Evolutionary conservation across 2,113 vertebrate genomes (phyloP).

Genomic region (Rhagologus leucostigma): DNA sequence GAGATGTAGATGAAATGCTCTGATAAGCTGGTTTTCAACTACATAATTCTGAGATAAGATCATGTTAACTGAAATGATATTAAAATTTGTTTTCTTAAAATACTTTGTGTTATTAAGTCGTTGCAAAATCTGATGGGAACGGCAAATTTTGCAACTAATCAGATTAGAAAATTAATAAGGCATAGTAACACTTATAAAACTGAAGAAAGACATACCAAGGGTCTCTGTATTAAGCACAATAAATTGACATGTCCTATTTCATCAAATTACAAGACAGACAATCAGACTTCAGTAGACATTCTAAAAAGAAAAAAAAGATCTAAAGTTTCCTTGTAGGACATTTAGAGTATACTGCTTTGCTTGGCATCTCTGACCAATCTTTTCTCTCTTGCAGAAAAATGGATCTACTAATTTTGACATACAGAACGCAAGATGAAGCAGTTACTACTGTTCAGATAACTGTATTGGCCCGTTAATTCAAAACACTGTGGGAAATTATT

Average conservation of each 20-base stretch:
- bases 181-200: not conserved
- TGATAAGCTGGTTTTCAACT: not conserved
- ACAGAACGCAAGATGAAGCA: constrained; percentile 11
- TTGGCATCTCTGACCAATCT: constrained; percentile 13
- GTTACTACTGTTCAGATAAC: not conserved
- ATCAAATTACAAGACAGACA: not conserved
- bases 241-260: not conserved
- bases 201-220: not conserved
- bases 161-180: not conserved
- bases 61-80: not conserved
- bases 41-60: not conserved
- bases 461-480: constrained; percentile 11
- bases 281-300: not conserved
- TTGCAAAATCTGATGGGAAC: not conserved
- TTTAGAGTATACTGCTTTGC: not conserved
- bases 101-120: not conserved
- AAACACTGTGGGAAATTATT: not conserved
- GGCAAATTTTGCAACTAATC: not conserved
- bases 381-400: constrained; percentile 73
- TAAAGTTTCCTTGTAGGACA: not conserved
- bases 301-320: not conserved
- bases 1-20: not conserved
- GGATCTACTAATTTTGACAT: constrained; percentile 67
- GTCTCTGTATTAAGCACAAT: not conserved
- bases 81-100: not conserved